Percentiles rank a stretch among this genome's conserved stretches.
Conservation (phyloP, 2,113 vertebrate genomes). For the Paraplagusia blochii region DNA sequence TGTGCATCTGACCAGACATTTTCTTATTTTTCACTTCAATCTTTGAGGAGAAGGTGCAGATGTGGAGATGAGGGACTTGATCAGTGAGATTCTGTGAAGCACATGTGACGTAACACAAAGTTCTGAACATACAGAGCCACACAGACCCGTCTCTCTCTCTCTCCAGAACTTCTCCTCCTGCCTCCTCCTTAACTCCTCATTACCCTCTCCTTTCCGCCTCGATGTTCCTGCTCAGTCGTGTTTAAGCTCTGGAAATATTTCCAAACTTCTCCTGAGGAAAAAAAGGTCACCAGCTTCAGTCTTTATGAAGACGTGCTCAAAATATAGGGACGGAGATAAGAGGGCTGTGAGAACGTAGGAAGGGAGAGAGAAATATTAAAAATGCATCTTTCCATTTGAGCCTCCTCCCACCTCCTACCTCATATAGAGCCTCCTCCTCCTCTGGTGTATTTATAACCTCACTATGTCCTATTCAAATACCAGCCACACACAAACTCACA, state of each 20-base stretch:
- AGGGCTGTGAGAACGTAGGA: conserved; percentile 28
- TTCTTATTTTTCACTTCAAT: conserved; percentile 33
- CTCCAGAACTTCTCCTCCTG: conserved; percentile 6
- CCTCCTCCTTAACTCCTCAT: conserved; percentile 16
- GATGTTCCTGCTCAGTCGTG: conserved; percentile 11
- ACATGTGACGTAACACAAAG: not conserved
- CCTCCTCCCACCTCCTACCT: conserved; percentile 20
- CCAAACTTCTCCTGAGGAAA: conserved; percentile 20
- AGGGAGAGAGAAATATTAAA: conserved; percentile 33
- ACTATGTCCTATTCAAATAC: conserved; percentile 13
- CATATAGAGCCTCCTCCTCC: too few species aligned
- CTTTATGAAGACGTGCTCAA: not conserved
- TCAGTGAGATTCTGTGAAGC: conserved; percentile 9
- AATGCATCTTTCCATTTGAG: conserved; percentile 23
- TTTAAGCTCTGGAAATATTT: conserved; percentile 25
- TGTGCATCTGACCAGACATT: conserved; percentile 26
- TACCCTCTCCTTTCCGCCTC: conserved; percentile 12
- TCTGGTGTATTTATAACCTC: conserved; percentile 32
- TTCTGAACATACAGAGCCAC: conserved; percentile 1
- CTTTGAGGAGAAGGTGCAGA: conserved; percentile 1
- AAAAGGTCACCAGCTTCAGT: conserved; percentile 4
- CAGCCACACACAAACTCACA: conserved; percentile 26
- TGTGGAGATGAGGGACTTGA: conserved; percentile 12
- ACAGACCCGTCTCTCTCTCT: conserved; percentile 17
- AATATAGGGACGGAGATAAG: conserved; percentile 5